These are phyloP conservation scores for Artibeus jamaicensis DNA, from an alignment of 2,797 vertebrate species.

Conservation along the genomic window DNA sequence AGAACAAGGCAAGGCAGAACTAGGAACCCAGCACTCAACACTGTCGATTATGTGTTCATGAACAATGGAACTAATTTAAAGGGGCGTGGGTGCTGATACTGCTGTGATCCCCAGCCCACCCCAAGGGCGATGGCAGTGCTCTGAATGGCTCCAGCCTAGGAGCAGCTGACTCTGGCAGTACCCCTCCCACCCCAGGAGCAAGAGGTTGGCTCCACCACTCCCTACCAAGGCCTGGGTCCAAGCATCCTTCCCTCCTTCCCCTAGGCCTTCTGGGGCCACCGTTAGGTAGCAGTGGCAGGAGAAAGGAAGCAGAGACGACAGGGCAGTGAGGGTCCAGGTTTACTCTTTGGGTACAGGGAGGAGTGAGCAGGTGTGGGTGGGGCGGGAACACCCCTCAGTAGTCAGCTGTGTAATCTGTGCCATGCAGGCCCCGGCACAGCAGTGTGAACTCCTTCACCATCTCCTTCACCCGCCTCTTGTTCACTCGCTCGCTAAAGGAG, in stretches of 20 bases:
- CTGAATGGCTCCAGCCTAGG: conserved; percentile 68
- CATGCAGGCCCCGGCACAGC: conserved; percentile 97
- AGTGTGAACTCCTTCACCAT: conserved; percentile 99
- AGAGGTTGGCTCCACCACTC: background rate
- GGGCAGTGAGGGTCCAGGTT: conserved; percentile 57
- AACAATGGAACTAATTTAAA: background rate
- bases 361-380: conserved; percentile 56
- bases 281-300: conserved; percentile 59
- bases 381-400: conserved; percentile 87
- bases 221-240: background rate
- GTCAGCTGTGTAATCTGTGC: conserved; percentile 97
- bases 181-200: conserved; percentile 71
- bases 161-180: conserved; percentile 65
- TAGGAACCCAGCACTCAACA: background rate
- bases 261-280: conserved; percentile 61
- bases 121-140: conserved; percentile 69
- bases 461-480: conserved; percentile 97
- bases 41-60: background rate
- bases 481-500: conserved; percentile 93
- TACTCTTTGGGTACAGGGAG: conserved; percentile 77
- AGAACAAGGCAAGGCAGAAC: background rate
- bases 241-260: background rate
- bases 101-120: conserved; percentile 11
- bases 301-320: conserved; percentile 59
- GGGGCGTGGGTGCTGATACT: background rate